Evolutionary conservation across 2,113 vertebrate species (phyloP), one percentile per base, ranked within the genome.

Genomic region (Hyaena hyaena): DNA sequence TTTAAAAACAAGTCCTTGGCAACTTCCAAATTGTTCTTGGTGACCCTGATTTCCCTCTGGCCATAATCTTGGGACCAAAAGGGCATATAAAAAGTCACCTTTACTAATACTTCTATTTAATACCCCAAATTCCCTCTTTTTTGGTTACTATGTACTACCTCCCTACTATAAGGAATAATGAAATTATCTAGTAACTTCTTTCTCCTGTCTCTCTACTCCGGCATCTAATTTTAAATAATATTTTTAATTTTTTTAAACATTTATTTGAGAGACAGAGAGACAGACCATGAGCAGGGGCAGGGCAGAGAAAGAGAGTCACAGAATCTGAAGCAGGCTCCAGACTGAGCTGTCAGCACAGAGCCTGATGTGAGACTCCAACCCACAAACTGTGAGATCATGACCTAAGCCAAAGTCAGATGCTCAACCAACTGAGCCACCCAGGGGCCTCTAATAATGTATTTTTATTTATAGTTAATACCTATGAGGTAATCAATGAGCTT

Each of bases 181-280:
- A 81, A 87, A 87, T 68, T 76, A 88, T 45, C 55, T 85, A 71
- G 74, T 73, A 58, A 87, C 39, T 17, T 94, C 65, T 35, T 90
- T 43, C 53, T 87, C 16, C 12, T 81, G 10, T 76, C 71, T 61
- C 50, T 53, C 45, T 71, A 31, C 31, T 63, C 35, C 6, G 74
- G 53, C 14, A 74, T 50, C 53, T 88, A 82, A 96, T 91, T 92
- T 83, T 94, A 94, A 45, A 61, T 43, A 74, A 58, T 50, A 69
- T 8, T 31, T 77, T 58, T 89, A 61, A 9, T 1, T 61, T 24
- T 61, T 61, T 23, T 23, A 61, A 61, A 61, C 58, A 23, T 61
- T 61, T 61, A 61, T 61, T 24, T 61, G 58, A 24, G 58, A 61
- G 17, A 19, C 7, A 61, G 19, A 58, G 6, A 58, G 55, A 58